A percentile compares a stretch with the other conserved stretches of the same genome.
These are phyloP conservation scores for Harpalus rufipes DNA, from an alignment of 2,888 invertebrate species.

Conservation along the genomic window DNA sequence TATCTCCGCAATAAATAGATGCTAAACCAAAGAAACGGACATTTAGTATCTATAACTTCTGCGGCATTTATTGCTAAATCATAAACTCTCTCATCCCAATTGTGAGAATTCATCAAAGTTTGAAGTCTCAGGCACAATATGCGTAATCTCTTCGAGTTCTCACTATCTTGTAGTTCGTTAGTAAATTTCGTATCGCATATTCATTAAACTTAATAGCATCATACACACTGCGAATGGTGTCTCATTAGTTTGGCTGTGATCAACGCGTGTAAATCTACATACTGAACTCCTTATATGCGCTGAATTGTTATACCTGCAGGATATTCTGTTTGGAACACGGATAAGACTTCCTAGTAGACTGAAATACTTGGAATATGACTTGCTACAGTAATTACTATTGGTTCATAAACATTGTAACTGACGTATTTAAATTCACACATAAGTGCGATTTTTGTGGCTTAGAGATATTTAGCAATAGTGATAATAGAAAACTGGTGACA, in stretches of 20 bases:
- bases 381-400: too few relatives aligned
- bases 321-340: background rate
- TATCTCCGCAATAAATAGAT: slow-evolving; percentile 1
- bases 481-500: too few relatives aligned
- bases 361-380: too few relatives aligned
- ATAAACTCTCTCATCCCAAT: background rate
- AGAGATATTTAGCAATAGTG: too few relatives aligned
- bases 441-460: too few relatives aligned
- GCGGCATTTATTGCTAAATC: background rate
- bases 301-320: background rate
- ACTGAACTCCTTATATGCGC: slow-evolving; percentile 1
- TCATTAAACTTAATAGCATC: slow-evolving; percentile 39
- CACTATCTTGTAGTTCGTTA: slow-evolving; percentile 18
- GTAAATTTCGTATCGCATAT: slow-evolving; percentile 50
- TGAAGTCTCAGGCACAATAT: slow-evolving; percentile 8
- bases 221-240: slow-evolving; percentile 30
- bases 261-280: slow-evolving; percentile 14
- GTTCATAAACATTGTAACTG: too few relatives aligned
- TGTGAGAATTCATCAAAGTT: slow-evolving; percentile 18
- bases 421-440: too few relatives aligned
- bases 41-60: slow-evolving; percentile 3
- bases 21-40: slow-evolving; percentile 8
- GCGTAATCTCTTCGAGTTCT: background rate
- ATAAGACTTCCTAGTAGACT: too few relatives aligned
- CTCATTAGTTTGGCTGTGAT: slow-evolving; percentile 40